Evolutionary conservation across 2,888 invertebrate genomes (phyloP).

Genomic region (Anodontia alba): DNA sequence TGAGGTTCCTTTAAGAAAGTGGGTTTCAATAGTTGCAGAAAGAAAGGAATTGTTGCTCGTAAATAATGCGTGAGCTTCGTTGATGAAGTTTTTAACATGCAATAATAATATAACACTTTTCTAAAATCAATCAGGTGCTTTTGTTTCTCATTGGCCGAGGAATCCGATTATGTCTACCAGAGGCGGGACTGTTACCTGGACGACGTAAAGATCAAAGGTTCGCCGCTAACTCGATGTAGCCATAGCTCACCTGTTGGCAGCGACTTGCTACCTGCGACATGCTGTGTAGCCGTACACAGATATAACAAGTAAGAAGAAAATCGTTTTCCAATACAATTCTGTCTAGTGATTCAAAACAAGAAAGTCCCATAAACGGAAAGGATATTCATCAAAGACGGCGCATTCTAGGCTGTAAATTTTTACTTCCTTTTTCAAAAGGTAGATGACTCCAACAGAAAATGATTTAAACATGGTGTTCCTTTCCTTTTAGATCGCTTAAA

Average conservation of each 20-base stretch:
- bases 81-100: constrained; percentile 39
- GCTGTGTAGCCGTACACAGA: constrained; percentile 1
- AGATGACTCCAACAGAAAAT: too few relatives aligned
- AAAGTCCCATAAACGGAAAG: too few relatives aligned
- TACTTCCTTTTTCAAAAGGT: too few relatives aligned
- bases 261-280: constrained; percentile 30
- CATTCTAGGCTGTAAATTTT: too few relatives aligned
- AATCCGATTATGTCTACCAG: constrained; percentile 44
- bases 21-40: constrained; percentile 11
- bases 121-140: constrained; percentile 52
- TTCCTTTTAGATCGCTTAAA: too few relatives aligned
- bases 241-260: constrained; percentile 55
- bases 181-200: constrained; percentile 53
- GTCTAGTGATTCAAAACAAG: too few relatives aligned
- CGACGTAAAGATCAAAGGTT: constrained; percentile 55
- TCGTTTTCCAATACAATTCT: too few relatives aligned
- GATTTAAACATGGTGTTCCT: too few relatives aligned
- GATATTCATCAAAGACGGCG: too few relatives aligned
- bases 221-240: constrained; percentile 18
- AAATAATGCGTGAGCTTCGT: constrained; percentile 48
- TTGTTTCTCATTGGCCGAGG: constrained; percentile 47
- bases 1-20: constrained; percentile 19
- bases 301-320: not conserved
- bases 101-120: constrained; percentile 58
- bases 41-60: constrained; percentile 33